Base-by-base conservation (phyloP, 2,113 vertebrate genomes). In the Crotalus horridus region DNA sequence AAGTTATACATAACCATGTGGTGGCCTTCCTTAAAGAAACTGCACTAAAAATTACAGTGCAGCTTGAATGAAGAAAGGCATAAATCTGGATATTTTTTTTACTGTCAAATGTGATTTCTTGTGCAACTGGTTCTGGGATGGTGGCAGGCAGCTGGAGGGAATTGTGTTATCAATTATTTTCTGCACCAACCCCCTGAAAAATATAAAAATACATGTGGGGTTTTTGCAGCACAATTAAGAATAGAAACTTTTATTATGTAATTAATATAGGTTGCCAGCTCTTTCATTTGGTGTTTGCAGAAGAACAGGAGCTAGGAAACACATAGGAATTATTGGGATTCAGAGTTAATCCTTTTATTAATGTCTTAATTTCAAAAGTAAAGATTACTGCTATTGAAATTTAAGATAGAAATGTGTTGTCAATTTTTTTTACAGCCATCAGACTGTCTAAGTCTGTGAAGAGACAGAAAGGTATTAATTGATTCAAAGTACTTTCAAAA, bases 11-110 rank as follows among this genome's bases (percentile, higher is more conserved):
- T 96, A 96, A 94, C 91, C 94, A 94, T 89, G 85, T 88, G 93
- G 74, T 94, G 95, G 94, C 94, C 90, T 56, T 26, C 95, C 91
- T 90, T 89, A 74, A 91, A 96, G 91, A 94, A 95, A 69, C 39
- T 92, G 89, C 91, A 95, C 94, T 93, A 56, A 92, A 93, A 95
- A 94, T 97, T 95, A 69, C 97, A 96, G 97, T 94, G 94, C 94
- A 97, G 96, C 97, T 96, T 59, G 96, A 97, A 97, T 88, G 33
- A 92, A 95, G 92, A 46, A 95, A 94, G 95, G 95, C 94, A 93
- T 97, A 97, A 96, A 97, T 97, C 96, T 96, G 95, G 93, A 93
- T 92, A 51, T 51, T 91, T 74, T 39, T 39, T 69, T 13, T 3
- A 46, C 94, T 96, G 95, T 97, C 96, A 97, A 95, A 95, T 64